Evolutionary conservation across 2,113 vertebrate genomes (phyloP), one percentile per base, ranked within the genome.

Genomic region (Python bivittatus): DNA sequence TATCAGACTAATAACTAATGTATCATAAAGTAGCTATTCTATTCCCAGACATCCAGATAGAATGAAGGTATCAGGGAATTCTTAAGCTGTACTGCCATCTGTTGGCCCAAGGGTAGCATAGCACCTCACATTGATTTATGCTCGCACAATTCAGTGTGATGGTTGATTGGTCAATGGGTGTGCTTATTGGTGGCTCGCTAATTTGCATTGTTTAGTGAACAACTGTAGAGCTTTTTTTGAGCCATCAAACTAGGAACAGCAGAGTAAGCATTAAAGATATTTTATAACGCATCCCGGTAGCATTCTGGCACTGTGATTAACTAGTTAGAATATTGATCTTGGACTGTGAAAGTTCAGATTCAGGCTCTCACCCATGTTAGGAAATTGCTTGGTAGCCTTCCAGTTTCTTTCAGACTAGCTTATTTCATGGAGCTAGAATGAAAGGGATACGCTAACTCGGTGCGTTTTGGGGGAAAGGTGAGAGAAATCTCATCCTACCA

Each of bases 61-160:
- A 0, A 0, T 38, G 1, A 88, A 1, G 7, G 1, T 17, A 1
- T 2, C 9, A 20, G 44, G 9, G 6, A 93, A 96, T 93, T 25
- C 95, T 96, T 95, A 94, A 90, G 84, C 93, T 92, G 88, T 96
- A 94, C 88, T 93, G 95, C 96, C 97, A 97, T 94, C 97, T 97
- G 56, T 94, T 93, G 97, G 96, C 12, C 4, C 29, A 1, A 84
- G 87, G 6, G 20, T 79, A 91, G 87, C 88, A 96, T 93, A 94
- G 91, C 92, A 95, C 64, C 29, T 11, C 68, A 1, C 25, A 27
- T 52, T 72, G 64, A 88, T 93, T 93, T 54, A 13, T 1, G 2
- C 5, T 79, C 42, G 25, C 10, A 54, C 29, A 44, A 2, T 0
- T 42, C 44, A 2, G 22, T 2, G 10, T 13, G 2, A 1, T 11